Evolutionary conservation across 2,113 vertebrate genomes (phyloP).

Genomic region (Martes martes): DNA sequence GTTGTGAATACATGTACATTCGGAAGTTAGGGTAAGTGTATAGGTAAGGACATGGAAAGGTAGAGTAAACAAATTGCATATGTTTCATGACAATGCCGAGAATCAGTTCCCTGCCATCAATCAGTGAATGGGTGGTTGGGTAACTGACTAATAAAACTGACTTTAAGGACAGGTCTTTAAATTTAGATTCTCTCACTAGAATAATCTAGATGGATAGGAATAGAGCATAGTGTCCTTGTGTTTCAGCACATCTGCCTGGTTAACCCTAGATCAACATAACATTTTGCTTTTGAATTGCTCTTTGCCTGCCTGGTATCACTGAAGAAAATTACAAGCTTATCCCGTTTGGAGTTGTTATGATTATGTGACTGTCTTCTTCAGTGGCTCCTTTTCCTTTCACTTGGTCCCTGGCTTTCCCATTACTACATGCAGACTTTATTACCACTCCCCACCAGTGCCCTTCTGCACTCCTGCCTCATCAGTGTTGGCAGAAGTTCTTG

Average conservation of each 20-base stretch:
- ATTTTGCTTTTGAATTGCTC: neutral
- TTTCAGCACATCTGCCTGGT: neutral
- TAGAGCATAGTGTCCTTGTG: neutral
- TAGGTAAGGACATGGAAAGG: neutral
- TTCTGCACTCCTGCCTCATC: neutral
- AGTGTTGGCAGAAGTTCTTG: neutral
- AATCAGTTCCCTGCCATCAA: neutral
- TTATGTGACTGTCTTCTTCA: neutral
- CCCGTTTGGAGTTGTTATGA: neutral
- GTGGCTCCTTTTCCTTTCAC: neutral
- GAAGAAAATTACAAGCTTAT: neutral
- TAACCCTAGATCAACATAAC: neutral
- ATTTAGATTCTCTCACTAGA: neutral
- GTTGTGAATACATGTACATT: neutral
- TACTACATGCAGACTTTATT: neutral
- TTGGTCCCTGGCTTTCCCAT: neutral
- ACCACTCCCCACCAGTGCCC: neutral
- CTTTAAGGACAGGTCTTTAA: neutral
- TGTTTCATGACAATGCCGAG: neutral
- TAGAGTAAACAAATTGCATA: neutral
- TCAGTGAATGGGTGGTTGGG: neutral
- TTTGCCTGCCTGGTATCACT: neutral
- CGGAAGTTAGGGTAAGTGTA: fast-evolving
- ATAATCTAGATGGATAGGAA: neutral
- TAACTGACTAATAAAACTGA: neutral